Percentiles rank a stretch among this genome's conserved stretches.
Conservation (phyloP, 2,888 invertebrate genomes). For the Acrobasis repandana region DNA sequence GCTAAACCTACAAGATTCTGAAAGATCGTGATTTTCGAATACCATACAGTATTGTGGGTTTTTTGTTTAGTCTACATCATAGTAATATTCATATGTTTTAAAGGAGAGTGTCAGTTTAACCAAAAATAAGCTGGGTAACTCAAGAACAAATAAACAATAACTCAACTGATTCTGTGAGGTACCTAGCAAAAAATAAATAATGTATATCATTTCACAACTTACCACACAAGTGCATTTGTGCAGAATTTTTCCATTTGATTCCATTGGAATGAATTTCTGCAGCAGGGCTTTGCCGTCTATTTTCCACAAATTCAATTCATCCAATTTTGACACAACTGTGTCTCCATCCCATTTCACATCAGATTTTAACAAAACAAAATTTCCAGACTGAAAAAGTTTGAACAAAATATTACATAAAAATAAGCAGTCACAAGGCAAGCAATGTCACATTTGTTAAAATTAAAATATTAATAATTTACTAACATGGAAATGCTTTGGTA, state of each 20-base stretch:
- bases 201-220: conserved; percentile 40
- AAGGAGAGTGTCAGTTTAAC: too few species aligned
- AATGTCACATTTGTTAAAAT: conserved; percentile 16
- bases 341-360: conserved; percentile 84
- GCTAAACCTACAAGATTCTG: too few species aligned
- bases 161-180: too few species aligned
- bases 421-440: not conserved
- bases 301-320: conserved; percentile 86
- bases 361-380: conserved; percentile 85
- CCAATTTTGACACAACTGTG: conserved; percentile 76
- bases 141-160: too few species aligned
- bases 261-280: conserved; percentile 86
- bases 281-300: conserved; percentile 86
- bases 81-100: too few species aligned
- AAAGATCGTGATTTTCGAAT: too few species aligned
- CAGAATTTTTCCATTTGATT: conserved; percentile 80
- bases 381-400: conserved; percentile 79
- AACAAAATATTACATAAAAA: not conserved
- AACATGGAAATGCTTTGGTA: conserved; percentile 82
- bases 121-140: too few species aligned
- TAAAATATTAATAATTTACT: conserved; percentile 35
- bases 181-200: too few species aligned
- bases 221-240: conserved; percentile 86
- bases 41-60: too few species aligned
- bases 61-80: too few species aligned